These are phyloP conservation scores for Vespertilio murinus DNA, from an alignment of 2,797 vertebrate genomes.

Conservation along the genomic window DNA sequence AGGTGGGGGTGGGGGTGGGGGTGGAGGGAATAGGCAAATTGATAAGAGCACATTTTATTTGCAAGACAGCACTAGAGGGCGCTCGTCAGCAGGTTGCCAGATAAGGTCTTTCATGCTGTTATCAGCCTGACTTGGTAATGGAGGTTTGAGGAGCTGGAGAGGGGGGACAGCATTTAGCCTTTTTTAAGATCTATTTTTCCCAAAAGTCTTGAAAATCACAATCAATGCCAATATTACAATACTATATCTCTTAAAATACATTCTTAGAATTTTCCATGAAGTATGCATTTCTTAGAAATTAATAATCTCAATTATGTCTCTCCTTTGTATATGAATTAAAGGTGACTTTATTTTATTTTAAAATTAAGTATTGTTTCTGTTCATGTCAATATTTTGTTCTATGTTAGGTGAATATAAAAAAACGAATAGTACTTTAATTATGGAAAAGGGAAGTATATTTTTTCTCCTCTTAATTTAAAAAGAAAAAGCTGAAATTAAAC, in stretches of 20 bases:
- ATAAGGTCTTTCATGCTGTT: neutral
- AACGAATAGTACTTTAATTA: constrained; percentile 15
- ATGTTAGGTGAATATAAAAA: neutral
- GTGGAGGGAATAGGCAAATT: neutral
- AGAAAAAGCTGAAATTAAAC: constrained; percentile 37
- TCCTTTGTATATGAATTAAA: neutral
- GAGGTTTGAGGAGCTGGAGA: neutral
- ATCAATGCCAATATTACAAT: neutral
- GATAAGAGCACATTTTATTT: neutral
- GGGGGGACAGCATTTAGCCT: neutral
- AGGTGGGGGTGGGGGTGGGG: neutral
- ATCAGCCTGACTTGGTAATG: neutral
- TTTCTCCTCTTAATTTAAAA: neutral
- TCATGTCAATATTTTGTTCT: constrained; percentile 16
- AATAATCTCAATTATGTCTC: neutral
- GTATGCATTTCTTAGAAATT: constrained; percentile 5
- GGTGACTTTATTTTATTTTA: neutral
- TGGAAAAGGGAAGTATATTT: neutral
- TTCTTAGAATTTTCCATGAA: constrained; percentile 31
- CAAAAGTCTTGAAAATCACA: constrained; percentile 5
- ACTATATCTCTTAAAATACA: constrained; percentile 21
- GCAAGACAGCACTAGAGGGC: constrained; percentile 65
- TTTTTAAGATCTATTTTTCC: neutral
- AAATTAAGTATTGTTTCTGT: constrained; percentile 40
- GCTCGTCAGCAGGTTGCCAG: constrained; percentile 64